Conservation (phyloP, 2,797 vertebrate species). For the Crocidura indochinensis region DNA sequence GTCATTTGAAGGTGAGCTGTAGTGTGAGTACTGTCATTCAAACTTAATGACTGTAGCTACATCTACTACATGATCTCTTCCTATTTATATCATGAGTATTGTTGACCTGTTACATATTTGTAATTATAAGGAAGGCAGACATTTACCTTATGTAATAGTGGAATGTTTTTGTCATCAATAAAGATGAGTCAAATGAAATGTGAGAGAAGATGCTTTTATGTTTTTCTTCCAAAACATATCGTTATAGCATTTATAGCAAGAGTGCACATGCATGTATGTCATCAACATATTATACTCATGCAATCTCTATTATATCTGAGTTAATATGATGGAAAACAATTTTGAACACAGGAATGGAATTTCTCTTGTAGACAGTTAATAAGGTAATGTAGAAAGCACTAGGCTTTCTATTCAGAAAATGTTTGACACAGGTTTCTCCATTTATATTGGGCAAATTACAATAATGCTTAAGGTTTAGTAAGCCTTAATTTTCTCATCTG, state of each 20-base stretch:
- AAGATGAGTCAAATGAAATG: slow-evolving; percentile 40
- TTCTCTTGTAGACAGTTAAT: not conserved
- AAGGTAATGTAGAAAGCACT: not conserved
- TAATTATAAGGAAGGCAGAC: not conserved
- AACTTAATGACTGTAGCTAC: not conserved
- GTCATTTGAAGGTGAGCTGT: not conserved
- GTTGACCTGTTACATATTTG: not conserved
- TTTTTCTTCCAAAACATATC: slow-evolving; percentile 14
- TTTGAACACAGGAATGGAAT: not conserved
- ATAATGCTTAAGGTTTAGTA: not conserved
- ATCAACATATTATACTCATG: not conserved
- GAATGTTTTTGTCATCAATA: not conserved
- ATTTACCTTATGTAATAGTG: not conserved
- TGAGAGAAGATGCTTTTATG: not conserved
- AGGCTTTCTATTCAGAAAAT: slow-evolving; percentile 4
- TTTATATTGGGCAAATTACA: slow-evolving; percentile 36
- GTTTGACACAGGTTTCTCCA: slow-evolving; percentile 29
- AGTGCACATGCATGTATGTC: not conserved
- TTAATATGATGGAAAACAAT: not conserved
- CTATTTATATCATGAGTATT: not conserved
- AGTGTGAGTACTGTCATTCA: not conserved
- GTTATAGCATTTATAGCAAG: not conserved
- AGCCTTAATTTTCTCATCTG: slow-evolving; percentile 35
- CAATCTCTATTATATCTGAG: not conserved
- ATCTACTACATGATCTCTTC: not conserved